A percentile compares a stretch with the other conserved stretches of the same genome.
These are phyloP conservation scores for Muraenolepis orangiensis DNA, from an alignment of 2,797 vertebrate genomes.

Conservation along the genomic window DNA sequence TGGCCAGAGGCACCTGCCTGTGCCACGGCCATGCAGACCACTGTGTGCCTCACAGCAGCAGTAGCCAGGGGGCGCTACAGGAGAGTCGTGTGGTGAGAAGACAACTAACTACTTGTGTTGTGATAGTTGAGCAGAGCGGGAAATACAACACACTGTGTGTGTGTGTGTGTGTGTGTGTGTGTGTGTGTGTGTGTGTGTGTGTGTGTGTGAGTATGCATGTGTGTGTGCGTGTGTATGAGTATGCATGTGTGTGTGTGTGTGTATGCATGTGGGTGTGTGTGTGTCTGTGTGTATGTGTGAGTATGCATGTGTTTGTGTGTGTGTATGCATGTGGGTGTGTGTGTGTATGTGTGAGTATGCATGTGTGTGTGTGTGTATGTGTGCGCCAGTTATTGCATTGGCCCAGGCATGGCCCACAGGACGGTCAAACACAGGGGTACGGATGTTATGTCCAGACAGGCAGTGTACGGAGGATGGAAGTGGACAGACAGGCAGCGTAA, in stretches of 20 bases:
- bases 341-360: neutral
- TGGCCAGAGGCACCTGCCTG: constrained; percentile 83
- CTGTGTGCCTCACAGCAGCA: constrained; percentile 63
- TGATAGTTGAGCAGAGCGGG: neutral
- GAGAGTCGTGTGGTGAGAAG: constrained; percentile 55
- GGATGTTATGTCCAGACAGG: constrained; percentile 7
- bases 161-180: neutral
- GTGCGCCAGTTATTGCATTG: neutral
- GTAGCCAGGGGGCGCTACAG: constrained; percentile 23
- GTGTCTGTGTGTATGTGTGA: neutral
- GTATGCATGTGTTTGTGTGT: neutral
- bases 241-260: too few species aligned
- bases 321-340: too few species aligned
- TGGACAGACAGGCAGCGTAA: neutral
- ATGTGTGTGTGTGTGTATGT: neutral
- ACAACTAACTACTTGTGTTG: constrained; percentile 2
- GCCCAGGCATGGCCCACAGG: neutral
- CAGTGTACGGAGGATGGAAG: constrained; percentile 5
- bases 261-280: neutral
- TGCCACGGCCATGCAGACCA: constrained; percentile 86
- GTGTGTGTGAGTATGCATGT: neutral
- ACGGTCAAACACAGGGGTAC: neutral
- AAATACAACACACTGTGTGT: neutral
- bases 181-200: neutral
- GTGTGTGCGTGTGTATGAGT: neutral